Percentiles rank a stretch among this genome's conserved stretches.
phyloP scores from a whole-genome alignment of 2,797 vertebrate genomes.

The Galagoides demidoff region DNA sequence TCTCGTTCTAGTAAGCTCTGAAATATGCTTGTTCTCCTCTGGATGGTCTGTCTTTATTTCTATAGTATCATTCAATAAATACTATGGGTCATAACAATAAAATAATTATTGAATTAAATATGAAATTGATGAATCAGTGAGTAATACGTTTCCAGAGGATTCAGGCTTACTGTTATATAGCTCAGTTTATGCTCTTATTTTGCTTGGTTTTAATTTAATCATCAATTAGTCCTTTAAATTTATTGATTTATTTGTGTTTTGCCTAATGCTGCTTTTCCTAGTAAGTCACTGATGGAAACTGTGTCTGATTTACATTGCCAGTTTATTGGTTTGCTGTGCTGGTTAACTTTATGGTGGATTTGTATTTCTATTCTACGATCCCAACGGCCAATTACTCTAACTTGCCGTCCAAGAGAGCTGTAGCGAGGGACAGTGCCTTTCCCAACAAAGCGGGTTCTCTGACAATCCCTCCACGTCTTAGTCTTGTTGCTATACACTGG shows the following conservation, averaged over 20 bases:
- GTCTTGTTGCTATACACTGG: background rate
- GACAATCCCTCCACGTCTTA: background rate
- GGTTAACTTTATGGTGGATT: background rate
- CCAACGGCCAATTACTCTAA: background rate
- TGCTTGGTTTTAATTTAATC: background rate
- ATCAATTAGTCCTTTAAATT: background rate
- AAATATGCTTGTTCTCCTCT: background rate
- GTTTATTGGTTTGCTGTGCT: background rate
- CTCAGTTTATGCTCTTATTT: background rate
- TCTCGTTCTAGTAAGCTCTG: fast-evolving
- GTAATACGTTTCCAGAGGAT: background rate
- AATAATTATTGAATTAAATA: background rate
- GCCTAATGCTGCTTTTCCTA: background rate
- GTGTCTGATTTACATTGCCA: fast-evolving
- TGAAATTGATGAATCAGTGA: background rate
- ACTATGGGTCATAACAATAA: background rate
- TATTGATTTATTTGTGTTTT: background rate
- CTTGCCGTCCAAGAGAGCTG: fast-evolving
- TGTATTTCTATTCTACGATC: background rate
- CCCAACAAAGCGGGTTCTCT: background rate
- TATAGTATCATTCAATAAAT: background rate
- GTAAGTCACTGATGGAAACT: background rate
- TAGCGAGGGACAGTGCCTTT: background rate
- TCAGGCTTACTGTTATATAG: background rate
- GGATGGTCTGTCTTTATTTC: background rate